Percentiles rank a stretch among this genome's conserved stretches.
Evolutionary conservation across 2,797 vertebrate species (phyloP).

Genomic region (Avahi laniger): DNA sequence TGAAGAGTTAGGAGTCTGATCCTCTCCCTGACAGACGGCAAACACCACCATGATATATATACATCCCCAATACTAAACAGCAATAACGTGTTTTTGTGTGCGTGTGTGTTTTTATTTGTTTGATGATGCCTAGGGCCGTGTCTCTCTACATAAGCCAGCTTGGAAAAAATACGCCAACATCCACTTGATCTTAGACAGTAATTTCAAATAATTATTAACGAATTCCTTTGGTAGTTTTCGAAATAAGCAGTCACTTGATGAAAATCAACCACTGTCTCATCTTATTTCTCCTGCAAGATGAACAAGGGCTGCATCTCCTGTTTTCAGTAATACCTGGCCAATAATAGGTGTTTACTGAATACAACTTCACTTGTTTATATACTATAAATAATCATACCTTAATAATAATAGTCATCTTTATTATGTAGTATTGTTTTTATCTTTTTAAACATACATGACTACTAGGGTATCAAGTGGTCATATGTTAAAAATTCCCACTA

Average conservation of each 20-base stretch:
- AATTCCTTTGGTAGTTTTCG: not conserved
- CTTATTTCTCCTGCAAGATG: not conserved
- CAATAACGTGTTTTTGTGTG: not conserved
- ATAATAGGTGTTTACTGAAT: not conserved
- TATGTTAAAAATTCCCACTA: not conserved
- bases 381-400: not conserved
- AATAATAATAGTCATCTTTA: not conserved
- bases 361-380: not conserved
- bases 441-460: not conserved
- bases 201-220: not conserved
- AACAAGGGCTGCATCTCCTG: not conserved
- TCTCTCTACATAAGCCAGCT: not conserved
- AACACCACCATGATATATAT: rapidly evolving
- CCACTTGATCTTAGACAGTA: not conserved
- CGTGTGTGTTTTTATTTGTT: not conserved
- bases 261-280: not conserved
- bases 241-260: not conserved
- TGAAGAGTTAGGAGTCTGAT: not conserved
- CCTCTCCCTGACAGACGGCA: not conserved
- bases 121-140: not conserved
- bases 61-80: not conserved
- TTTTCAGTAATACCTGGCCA: not conserved
- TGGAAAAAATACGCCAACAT: not conserved
- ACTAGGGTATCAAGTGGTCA: not conserved
- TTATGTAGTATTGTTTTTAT: not conserved